Conservation (phyloP, 2,888 invertebrate species). For the Nectonema munidae region DNA sequence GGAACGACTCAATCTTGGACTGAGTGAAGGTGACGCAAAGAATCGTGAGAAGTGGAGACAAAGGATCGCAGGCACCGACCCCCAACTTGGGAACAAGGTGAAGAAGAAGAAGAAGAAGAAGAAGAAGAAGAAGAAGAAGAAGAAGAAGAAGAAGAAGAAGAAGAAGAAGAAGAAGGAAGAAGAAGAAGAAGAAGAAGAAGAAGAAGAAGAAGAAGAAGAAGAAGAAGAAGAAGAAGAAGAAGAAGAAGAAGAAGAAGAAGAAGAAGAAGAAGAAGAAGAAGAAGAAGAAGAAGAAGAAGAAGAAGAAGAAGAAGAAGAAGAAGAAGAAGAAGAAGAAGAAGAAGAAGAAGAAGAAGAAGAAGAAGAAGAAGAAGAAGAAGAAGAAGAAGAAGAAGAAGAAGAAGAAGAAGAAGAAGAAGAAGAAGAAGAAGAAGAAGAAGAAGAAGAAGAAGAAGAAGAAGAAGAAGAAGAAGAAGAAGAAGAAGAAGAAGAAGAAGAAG, state of each 20-base stretch:
- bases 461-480: constrained; percentile 5
- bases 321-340: constrained; percentile 6
- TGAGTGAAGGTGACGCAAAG: too few species aligned
- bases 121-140: constrained; percentile 9
- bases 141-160: constrained; percentile 6
- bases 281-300: constrained; percentile 8
- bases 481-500: constrained; percentile 5
- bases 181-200: constrained; percentile 10
- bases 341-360: constrained; percentile 2
- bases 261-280: constrained; percentile 6
- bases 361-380: constrained; percentile 1
- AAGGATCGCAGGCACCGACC: too few species aligned
- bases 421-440: constrained; percentile 10
- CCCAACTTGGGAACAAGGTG: too few species aligned
- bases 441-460: constrained; percentile 6
- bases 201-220: constrained; percentile 1
- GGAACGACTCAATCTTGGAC: too few species aligned
- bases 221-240: constrained; percentile 6
- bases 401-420: constrained; percentile 9
- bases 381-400: constrained; percentile 6
- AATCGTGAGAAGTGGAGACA: too few species aligned
- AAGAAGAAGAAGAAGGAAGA: constrained; percentile 7
- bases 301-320: constrained; percentile 8
- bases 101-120: constrained; percentile 6
- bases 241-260: constrained; percentile 6